phyloP scores from a whole-genome alignment of 2,888 invertebrate species.

The Molorchus minor region DNA sequence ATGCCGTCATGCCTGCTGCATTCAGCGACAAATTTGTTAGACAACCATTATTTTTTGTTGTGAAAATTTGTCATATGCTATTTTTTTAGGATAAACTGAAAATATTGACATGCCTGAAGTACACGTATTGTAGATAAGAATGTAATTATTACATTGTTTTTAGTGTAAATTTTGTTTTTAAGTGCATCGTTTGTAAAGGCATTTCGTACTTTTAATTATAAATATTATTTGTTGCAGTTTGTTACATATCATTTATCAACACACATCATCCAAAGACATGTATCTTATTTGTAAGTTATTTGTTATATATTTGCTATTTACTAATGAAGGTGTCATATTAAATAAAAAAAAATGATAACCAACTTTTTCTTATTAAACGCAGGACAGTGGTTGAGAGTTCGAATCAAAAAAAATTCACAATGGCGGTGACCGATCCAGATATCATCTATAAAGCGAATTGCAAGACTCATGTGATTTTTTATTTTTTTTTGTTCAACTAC shows the following conservation, averaged over 20 bases:
- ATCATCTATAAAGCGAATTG: too few species aligned
- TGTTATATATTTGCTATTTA: conserved; percentile 35
- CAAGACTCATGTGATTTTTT: too few species aligned
- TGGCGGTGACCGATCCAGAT: too few species aligned
- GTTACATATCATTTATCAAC: conserved; percentile 35
- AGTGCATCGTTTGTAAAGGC: conserved; percentile 27
- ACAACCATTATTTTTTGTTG: too few species aligned
- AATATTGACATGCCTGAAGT: conserved; percentile 19
- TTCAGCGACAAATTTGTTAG: too few species aligned
- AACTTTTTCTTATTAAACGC: too few species aligned
- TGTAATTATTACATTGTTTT: conserved; percentile 10
- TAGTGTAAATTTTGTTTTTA: conserved; percentile 7
- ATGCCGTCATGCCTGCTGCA: too few species aligned
- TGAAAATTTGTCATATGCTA: not conserved
- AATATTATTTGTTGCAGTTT: conserved; percentile 30
- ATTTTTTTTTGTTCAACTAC: too few species aligned
- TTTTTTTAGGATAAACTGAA: not conserved
- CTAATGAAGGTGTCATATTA: conserved; percentile 42
- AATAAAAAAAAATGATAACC: conserved; percentile 23
- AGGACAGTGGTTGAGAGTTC: too few species aligned
- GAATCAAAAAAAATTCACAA: too few species aligned
- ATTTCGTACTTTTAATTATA: conserved; percentile 11
- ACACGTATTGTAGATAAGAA: conserved; percentile 15
- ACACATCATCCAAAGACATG: conserved; percentile 38
- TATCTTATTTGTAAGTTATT: conserved; percentile 32